These are phyloP conservation scores for Protobothrops flavoviridis DNA, from an alignment of 2,113 vertebrate genomes.

Conservation along the genomic window DNA sequence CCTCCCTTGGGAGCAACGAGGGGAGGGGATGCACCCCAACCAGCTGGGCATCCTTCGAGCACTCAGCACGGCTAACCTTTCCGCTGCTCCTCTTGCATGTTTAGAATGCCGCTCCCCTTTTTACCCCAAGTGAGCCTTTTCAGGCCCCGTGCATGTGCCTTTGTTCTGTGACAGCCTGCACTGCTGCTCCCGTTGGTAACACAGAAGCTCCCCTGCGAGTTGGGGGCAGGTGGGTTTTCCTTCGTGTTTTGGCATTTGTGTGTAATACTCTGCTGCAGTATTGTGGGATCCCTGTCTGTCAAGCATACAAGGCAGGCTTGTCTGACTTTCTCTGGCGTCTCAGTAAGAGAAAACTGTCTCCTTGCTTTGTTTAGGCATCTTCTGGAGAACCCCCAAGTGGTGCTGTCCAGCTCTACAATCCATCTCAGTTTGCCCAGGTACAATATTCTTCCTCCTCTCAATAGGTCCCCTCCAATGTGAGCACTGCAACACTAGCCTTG, in stretches of 20 bases:
- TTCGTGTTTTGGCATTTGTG: constrained; percentile 18
- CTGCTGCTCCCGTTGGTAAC: constrained; percentile 20
- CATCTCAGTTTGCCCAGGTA: constrained; percentile 88
- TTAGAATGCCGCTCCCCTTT: background rate
- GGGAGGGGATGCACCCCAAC: background rate
- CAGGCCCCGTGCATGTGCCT: constrained; percentile 47
- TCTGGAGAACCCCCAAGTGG: constrained; percentile 68
- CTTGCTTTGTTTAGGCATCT: constrained; percentile 38
- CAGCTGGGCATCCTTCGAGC: constrained; percentile 26
- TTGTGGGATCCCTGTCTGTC: constrained; percentile 16
- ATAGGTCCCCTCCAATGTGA: background rate
- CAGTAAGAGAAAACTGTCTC: constrained; percentile 3
- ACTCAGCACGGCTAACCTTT: constrained; percentile 15
- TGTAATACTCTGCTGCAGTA: constrained; percentile 14
- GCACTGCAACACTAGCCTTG: background rate
- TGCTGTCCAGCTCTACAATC: constrained; percentile 85
- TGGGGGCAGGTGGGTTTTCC: background rate
- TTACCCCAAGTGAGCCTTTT: background rate
- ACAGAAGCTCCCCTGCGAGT: constrained; percentile 1
- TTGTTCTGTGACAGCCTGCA: constrained; percentile 18
- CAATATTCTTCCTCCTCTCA: background rate
- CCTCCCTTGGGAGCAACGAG: background rate
- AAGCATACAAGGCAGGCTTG: background rate
- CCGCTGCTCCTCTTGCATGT: constrained; percentile 46
- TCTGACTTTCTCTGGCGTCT: background rate